Evolutionary conservation across 2,888 invertebrate species (phyloP).

Genomic region (Cephus pulcher): DNA sequence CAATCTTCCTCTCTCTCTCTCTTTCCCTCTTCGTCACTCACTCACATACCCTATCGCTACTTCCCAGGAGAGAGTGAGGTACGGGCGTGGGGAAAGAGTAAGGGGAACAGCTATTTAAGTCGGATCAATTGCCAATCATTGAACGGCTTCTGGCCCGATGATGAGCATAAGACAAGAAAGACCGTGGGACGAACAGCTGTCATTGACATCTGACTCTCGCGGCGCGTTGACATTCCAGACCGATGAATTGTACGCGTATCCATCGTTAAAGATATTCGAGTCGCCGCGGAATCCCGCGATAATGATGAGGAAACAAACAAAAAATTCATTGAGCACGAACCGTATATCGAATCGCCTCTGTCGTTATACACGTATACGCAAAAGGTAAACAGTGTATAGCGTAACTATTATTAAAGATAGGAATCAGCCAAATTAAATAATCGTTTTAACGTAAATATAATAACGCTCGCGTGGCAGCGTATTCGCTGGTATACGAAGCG

Average conservation of each 20-base stretch:
- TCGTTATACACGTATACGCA: too few relatives aligned
- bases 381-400: neutral
- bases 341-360: neutral
- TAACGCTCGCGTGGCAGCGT: neutral
- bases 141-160: slow-evolving; percentile 20
- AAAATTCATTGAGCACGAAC: neutral
- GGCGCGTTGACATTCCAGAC: slow-evolving; percentile 45
- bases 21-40: too few relatives aligned
- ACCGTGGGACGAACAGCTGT: slow-evolving; percentile 33
- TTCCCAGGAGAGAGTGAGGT: neutral
- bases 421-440: neutral
- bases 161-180: slow-evolving; percentile 27
- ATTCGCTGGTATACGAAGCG: neutral
- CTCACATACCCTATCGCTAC: neutral
- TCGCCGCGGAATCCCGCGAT: neutral
- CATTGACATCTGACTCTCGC: slow-evolving; percentile 35
- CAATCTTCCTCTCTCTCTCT: neutral
- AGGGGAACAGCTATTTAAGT: neutral
- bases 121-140: slow-evolving; percentile 35
- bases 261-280: neutral
- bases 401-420: neutral
- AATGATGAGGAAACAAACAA: neutral
- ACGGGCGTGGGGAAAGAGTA: neutral
- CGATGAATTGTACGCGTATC: slow-evolving; percentile 32
- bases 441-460: neutral